Conservation (phyloP, 2,797 vertebrate genomes). For the Enteromius argenteus region DNA sequence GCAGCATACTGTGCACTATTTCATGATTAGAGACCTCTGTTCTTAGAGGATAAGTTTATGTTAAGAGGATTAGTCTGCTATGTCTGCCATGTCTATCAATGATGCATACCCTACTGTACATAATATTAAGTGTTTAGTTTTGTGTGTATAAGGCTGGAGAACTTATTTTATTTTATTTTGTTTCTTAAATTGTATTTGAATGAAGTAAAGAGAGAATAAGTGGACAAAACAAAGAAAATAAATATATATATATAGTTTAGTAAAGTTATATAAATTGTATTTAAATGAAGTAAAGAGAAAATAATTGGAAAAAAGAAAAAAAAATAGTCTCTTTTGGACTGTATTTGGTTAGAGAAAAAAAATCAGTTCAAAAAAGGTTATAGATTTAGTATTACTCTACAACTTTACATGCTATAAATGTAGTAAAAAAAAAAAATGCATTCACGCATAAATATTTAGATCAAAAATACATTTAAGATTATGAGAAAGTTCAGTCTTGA, state of each 20-base stretch:
- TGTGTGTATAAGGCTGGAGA: background rate
- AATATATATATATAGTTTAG: too few species aligned
- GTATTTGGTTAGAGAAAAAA: too few species aligned
- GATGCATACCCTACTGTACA: constrained; percentile 34
- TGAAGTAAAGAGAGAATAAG: too few species aligned
- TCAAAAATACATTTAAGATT: background rate
- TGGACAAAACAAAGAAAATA: too few species aligned
- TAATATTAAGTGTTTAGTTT: background rate
- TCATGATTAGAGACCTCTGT: constrained; percentile 48
- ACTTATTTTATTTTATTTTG: background rate
- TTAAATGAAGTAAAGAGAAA: too few species aligned
- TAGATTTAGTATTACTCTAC: background rate
- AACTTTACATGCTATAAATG: background rate
- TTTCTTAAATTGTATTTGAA: too few species aligned
- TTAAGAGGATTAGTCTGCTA: constrained; percentile 57
- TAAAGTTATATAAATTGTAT: too few species aligned
- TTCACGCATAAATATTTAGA: background rate
- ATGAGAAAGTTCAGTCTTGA: background rate
- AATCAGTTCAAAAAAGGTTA: too few species aligned
- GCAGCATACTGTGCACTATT: constrained; percentile 40
- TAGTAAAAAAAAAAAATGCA: background rate
- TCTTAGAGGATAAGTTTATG: constrained; percentile 47
- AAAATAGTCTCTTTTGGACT: too few species aligned
- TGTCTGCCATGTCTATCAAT: constrained; percentile 38
- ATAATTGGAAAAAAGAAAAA: too few species aligned